Evolutionary conservation across 2,797 vertebrate species (phyloP), one percentile per base, ranked within the genome.

Genomic region (Notolabrus celidotus): DNA sequence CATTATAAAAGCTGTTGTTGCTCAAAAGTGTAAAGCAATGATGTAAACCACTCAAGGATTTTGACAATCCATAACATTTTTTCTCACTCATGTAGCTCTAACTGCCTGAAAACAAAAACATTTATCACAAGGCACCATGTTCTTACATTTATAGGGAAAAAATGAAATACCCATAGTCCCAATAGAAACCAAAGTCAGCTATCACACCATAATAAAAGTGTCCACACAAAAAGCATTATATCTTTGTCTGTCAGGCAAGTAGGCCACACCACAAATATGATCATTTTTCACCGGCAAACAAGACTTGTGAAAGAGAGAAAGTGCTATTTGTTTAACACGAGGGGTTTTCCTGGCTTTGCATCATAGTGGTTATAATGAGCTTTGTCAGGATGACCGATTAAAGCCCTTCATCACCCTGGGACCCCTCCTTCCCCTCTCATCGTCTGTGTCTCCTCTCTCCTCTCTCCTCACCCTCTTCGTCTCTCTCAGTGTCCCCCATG

Each of bases 311-410:
- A 60, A 60, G 29, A 50, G 50, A 72, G 56, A 42, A 79, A 61
- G 46, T 57, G 64, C 50, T 73, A 82, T 84, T 86, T 87, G 76
- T 77, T 77, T 65, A 78, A 68, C 67, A 67, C 38, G 15, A 17
- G 39, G 33, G 25, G 60, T 86, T 88, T 67, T 70, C 29, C 55
- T 51, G 75, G 61, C 50, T 78, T 83, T 69, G 61, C 38, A 61
- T 47, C 19, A 4, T 61, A 57, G 45, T 73, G 70, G 45, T 75
- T 83, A 75, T 89, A 88, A 90, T 79, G 81, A 85, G 78, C 63
- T 92, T 86, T 93, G 88, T 88, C 87, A 80, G 73, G 86, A 85
- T 87, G 80, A 88, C 78, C 87, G 71, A 89, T 90, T 90, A 87
- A 88, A 91, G 71, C 79, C 61, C 79, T 84, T 57, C 73, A 86